These are phyloP conservation scores for Narcine bancroftii DNA, from an alignment of 2,113 vertebrate species.

Conservation along the genomic window DNA sequence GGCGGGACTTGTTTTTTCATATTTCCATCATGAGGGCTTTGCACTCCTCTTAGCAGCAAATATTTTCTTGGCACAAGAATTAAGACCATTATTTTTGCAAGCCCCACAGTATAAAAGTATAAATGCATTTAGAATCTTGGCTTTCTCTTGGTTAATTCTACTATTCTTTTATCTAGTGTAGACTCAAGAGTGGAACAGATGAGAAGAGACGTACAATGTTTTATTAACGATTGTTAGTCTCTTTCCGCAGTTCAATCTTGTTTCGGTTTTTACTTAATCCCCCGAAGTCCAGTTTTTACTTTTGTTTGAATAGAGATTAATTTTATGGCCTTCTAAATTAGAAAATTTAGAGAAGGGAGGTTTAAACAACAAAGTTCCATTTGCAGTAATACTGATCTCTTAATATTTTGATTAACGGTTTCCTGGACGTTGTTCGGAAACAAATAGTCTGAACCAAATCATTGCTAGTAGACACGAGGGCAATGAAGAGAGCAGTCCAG, in stretches of 20 bases:
- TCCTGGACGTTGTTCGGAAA: slow-evolving; percentile 1
- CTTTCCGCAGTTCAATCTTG: background rate
- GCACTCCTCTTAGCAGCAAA: too few relatives aligned
- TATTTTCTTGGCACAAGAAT: too few relatives aligned
- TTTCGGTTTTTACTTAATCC: background rate
- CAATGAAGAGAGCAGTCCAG: background rate
- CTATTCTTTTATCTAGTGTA: background rate
- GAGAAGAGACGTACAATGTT: background rate
- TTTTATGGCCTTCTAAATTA: background rate
- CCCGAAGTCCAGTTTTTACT: background rate
- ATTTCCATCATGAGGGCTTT: too few relatives aligned
- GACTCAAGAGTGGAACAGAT: background rate
- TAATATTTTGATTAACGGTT: background rate
- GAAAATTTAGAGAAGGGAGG: background rate
- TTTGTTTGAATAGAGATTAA: slow-evolving; percentile 21
- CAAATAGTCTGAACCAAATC: background rate
- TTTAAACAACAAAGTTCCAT: slow-evolving; percentile 1
- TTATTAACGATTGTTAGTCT: background rate
- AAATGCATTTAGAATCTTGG: background rate
- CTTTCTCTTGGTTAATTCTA: background rate
- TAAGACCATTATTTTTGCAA: too few relatives aligned
- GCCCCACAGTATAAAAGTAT: too few relatives aligned
- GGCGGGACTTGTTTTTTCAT: too few relatives aligned
- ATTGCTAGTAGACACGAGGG: slow-evolving; percentile 6
- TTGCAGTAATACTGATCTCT: background rate